These are phyloP conservation scores for Ranitomeya imitator DNA, from an alignment of 2,113 vertebrate species.

Conservation along the genomic window DNA sequence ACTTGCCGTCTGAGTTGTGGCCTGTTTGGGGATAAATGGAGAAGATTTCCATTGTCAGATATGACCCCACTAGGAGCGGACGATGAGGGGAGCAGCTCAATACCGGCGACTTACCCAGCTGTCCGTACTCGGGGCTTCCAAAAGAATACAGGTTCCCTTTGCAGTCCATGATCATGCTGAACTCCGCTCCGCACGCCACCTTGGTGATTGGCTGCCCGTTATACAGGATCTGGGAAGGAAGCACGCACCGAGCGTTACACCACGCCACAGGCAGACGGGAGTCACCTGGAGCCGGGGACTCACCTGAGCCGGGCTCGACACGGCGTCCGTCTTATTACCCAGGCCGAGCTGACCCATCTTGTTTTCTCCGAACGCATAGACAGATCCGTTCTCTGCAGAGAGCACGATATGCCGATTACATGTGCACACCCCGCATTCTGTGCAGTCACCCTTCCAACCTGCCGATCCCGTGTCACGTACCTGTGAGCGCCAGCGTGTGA, in stretches of 20 bases:
- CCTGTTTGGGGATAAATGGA: slow-evolving; percentile 66
- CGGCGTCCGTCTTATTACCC: slow-evolving; percentile 91
- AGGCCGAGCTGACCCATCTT: slow-evolving; percentile 95
- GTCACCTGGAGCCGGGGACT: neutral
- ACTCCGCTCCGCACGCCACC: slow-evolving; percentile 91
- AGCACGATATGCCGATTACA: neutral
- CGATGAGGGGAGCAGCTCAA: neutral
- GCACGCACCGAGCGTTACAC: neutral
- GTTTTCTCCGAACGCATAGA: slow-evolving; percentile 93
- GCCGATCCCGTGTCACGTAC: slow-evolving; percentile 63
- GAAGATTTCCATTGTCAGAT: fast-evolving
- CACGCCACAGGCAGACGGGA: neutral
- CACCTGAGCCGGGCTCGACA: slow-evolving; percentile 89
- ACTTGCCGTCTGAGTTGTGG: slow-evolving; percentile 95
- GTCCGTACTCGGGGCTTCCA: slow-evolving; percentile 93
- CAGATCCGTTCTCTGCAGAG: slow-evolving; percentile 80
- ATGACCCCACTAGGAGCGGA: neutral
- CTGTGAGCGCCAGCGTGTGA: slow-evolving; percentile 91
- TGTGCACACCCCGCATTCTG: neutral
- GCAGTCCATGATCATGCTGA: slow-evolving; percentile 98
- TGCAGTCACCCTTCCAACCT: too few relatives aligned
- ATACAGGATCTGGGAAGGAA: slow-evolving; percentile 84
- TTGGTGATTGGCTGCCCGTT: slow-evolving; percentile 96
- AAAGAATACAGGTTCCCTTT: slow-evolving; percentile 98
- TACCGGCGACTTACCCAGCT: slow-evolving; percentile 79